Percentiles rank a stretch among this genome's conserved stretches.
Conservation (phyloP, 2,797 vertebrate species). For the Hemibagrus guttatus region DNA sequence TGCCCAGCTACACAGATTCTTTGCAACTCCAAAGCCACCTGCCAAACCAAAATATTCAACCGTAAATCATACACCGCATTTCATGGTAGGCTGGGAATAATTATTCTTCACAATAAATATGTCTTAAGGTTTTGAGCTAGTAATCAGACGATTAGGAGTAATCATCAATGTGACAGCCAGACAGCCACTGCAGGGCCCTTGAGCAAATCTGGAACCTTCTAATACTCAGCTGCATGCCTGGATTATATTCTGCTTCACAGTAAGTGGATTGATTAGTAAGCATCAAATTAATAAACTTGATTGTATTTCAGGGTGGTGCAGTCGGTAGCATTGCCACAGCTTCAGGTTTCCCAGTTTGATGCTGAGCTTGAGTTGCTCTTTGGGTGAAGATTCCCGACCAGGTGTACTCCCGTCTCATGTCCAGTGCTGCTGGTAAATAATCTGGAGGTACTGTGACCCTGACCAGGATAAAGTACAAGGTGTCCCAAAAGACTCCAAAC, state of each 20-base stretch:
- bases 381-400: not conserved
- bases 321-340: not conserved
- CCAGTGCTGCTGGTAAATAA: not conserved
- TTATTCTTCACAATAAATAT: not conserved
- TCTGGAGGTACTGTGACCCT: not conserved
- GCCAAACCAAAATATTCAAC: not conserved
- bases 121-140: not conserved
- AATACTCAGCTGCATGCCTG: not conserved
- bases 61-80: not conserved
- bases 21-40: slow-evolving; percentile 83
- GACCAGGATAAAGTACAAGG: not conserved
- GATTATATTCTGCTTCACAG: not conserved
- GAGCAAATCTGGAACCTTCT: not conserved
- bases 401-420: not conserved
- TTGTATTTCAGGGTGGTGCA: not conserved
- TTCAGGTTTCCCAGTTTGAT: not conserved
- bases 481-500: too few relatives aligned
- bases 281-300: not conserved
- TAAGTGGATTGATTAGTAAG: not conserved
- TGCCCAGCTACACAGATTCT: slow-evolving; percentile 85
- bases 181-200: not conserved
- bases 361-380: not conserved
- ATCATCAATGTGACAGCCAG: not conserved
- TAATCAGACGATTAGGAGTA: not conserved
- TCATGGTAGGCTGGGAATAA: not conserved